Percentiles rank a stretch among this genome's conserved stretches.
Conservation (phyloP, 2,797 vertebrate species). For the Cirrhinus mrigala region DNA sequence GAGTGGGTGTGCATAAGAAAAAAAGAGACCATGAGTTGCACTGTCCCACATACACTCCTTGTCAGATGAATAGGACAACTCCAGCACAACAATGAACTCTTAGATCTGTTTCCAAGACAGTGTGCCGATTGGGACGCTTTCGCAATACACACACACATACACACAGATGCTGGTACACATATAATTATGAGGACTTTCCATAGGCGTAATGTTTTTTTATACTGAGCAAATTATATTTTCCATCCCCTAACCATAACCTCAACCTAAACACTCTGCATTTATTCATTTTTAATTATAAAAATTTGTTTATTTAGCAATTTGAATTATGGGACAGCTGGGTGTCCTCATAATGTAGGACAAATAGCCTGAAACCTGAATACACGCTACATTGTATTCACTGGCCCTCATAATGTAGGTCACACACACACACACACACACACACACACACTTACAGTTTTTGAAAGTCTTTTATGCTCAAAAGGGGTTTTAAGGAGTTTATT, state of each 20-base stretch:
- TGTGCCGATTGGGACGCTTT: not conserved
- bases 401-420: not conserved
- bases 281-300: not conserved
- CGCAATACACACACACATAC: not conserved
- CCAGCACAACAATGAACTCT: constrained; percentile 21
- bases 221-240: not conserved
- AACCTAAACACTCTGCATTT: not conserved
- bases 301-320: not conserved
- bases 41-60: constrained; percentile 19
- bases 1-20: constrained; percentile 11
- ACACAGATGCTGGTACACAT: not conserved
- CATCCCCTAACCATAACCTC: not conserved
- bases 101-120: constrained; percentile 3
- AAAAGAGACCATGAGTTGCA: constrained; percentile 8
- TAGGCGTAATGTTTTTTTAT: not conserved
- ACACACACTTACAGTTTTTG: not conserved
- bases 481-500: too few species aligned
- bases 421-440: not conserved
- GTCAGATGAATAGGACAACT: constrained; percentile 17
- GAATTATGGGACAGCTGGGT: not conserved
- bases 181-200: not conserved
- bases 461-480: not conserved
- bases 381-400: not conserved
- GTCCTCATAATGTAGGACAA: not conserved
- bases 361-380: not conserved